Percentiles rank a stretch among this genome's conserved stretches.
Conservation (phyloP, 2,888 invertebrate species). For the Geophilus truncorum region DNA sequence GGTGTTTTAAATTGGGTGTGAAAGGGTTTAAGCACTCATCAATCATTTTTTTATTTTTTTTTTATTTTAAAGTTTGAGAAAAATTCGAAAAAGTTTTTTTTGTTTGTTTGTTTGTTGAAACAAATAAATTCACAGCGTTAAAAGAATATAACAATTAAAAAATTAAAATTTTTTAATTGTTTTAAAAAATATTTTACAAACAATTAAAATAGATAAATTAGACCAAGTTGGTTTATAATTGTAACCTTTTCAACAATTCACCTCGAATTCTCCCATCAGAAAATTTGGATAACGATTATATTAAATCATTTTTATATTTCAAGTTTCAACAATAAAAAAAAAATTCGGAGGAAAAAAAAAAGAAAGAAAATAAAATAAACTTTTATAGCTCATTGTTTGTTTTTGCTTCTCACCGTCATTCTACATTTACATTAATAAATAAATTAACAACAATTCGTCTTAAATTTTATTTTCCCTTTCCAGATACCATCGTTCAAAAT, state of each 20-base stretch:
- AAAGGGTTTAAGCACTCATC: not conserved
- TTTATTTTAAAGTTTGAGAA: not conserved
- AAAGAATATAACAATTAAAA: too few species aligned
- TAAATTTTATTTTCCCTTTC: not conserved
- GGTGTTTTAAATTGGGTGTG: not conserved
- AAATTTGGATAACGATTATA: too few species aligned
- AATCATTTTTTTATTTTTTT: not conserved
- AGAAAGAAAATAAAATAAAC: not conserved
- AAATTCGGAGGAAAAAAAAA: not conserved
- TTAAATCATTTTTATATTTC: not conserved
- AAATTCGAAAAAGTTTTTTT: too few species aligned
- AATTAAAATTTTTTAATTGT: too few species aligned
- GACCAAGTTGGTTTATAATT: too few species aligned
- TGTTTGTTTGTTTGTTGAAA: too few species aligned
- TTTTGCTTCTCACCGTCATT: not conserved
- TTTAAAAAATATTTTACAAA: too few species aligned
- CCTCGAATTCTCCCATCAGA: too few species aligned
- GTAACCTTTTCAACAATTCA: too few species aligned
- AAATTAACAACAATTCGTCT: not conserved
- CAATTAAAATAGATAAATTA: too few species aligned
- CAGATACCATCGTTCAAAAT: not conserved
- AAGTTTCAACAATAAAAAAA: not conserved
- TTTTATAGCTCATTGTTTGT: constrained; percentile 3
- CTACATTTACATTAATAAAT: too few species aligned
- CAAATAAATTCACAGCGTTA: too few species aligned